phyloP scores from a whole-genome alignment of 2,888 invertebrate genomes.

The Marasmarcha lunaedactyla region DNA sequence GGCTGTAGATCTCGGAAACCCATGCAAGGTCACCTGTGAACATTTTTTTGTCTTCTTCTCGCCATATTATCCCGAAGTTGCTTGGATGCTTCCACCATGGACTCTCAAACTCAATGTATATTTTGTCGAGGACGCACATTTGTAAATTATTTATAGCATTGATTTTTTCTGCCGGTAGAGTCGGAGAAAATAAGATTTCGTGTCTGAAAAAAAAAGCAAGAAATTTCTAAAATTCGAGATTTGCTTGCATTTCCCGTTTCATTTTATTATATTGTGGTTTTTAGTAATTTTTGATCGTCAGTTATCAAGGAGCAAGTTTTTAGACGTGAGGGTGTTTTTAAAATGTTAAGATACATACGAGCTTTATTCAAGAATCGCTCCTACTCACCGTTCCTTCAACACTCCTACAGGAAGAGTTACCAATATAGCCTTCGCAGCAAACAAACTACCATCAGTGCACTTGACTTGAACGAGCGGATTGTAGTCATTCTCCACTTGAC shows the following conservation, averaged over 20 bases:
- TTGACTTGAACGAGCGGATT: conserved; percentile 58
- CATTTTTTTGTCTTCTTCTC: conserved; percentile 55
- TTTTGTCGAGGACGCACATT: conserved; percentile 76
- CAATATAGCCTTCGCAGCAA: conserved; percentile 73
- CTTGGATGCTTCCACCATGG: conserved; percentile 72
- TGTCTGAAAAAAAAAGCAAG: conserved; percentile 33
- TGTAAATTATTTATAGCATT: conserved; percentile 72
- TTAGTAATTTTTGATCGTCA: too few species aligned
- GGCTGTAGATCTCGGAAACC: conserved; percentile 72
- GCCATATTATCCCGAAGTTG: conserved; percentile 70
- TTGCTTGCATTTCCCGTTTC: too few species aligned
- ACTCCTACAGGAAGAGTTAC: conserved; percentile 77
- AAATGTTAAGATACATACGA: too few species aligned
- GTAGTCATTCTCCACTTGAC: conserved; percentile 11
- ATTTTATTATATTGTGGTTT: too few species aligned
- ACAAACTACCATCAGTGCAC: conserved; percentile 68
- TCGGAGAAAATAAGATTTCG: conserved; percentile 68
- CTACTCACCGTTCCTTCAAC: conserved; percentile 66
- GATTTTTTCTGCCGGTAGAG: conserved; percentile 65
- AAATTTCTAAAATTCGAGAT: too few species aligned
- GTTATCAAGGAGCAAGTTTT: too few species aligned
- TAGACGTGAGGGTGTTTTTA: too few species aligned
- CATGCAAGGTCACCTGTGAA: conserved; percentile 61
- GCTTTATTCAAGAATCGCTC: too few species aligned
- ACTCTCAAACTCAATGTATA: conserved; percentile 75